Base-by-base conservation (phyloP, 2,888 invertebrate genomes). In the Lasioglossum calceatum region DNA sequence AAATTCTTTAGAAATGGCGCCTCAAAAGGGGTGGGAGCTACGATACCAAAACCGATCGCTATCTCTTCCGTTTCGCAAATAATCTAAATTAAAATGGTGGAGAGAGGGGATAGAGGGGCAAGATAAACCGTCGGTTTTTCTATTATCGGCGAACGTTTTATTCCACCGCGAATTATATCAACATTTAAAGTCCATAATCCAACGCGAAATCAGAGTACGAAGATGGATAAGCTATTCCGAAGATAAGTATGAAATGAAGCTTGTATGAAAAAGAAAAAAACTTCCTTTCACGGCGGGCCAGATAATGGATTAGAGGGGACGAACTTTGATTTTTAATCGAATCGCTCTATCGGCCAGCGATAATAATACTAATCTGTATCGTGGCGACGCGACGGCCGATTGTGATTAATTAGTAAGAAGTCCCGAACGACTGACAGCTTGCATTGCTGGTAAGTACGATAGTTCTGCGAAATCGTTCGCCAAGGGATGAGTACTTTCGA, bases 141-240 rank as follows among this genome's bases (percentile, higher is more conserved):
- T 44, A 54, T 81, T 76, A 73, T 81, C 72, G 39, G 64, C 50
- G 4, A 50, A 67, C 14, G 23, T 58, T 58, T 74, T 5, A 14
- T 47, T 78, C 32, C 8, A 50, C 32, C 10, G 19, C 0, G 42
- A 50, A 77, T 42, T 58, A 14, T 61, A 73, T 70, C 50, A 39
- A 61, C 32, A 74, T 74, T 23, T 58, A 75, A 74, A 74, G 74
- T n/a, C 74, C 50, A 36, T 75, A 58, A 82, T 82, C 74, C 73
- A 58, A 75, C 39, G 50, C 12, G 50, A 78, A 84, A 82, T 78
- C 84, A 82, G 78, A 78, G 50, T 78, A 32, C 74, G 32, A 19
- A 32, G 77, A 77, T 71, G 50, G 76, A 76, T 58, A 47, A 36
- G 54, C 32, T 42, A n/a, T 32, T 32, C 10, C 23, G 7, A 19